Evolutionary conservation across 1,140 invertebrate genomes (phyloP), one percentile per base, ranked within the genome.

Genomic region (Heliconius eleuchia): DNA sequence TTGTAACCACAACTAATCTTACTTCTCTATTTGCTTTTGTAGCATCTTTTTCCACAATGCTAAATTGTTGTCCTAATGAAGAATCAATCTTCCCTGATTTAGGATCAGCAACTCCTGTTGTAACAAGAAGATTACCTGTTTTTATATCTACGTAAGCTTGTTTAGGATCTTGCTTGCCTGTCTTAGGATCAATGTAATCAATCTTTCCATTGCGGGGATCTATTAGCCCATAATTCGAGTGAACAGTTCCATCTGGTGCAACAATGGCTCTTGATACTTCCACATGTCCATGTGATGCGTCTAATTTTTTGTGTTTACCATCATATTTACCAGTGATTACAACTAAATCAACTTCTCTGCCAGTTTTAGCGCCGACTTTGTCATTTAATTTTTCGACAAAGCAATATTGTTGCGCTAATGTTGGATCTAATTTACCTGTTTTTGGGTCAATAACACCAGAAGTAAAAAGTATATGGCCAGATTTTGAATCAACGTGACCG

Each of bases 291-390:
- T 95, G 95, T 60, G 95, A 94, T 8, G 95, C 92, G 79, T 96
- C 95, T 73, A 95, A 88, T 83, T 95, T 95, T 79, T 95, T 95
- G 76, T 95, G 95, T 88, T 95, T 95, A 0, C 95, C 95, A 78
- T 96, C 95, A 84, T 96, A 95, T 86, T 95, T 95, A 73, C 95
- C 92, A 5, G 95, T 96, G 23, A 96, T 95, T 2, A 96, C 95
- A 39, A 96, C 92, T 78, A 96, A 92, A 88, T 89, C 93, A 82
- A 94, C 95, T 92, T 88, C 95, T 87, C 86, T 94, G 80, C 87
- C 90, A 71, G 85, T 94, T 85, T 92, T 90, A 74, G 87, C 82
- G 73, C 91, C 89, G 83, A 94, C 86, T 86, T 93, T 90, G 78
- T 92, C 91, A 77, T 86, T 83, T 74, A 93, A 79, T 82, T 88